phyloP scores from a whole-genome alignment of 1,140 invertebrate genomes.

The Orchesella cincta region DNA sequence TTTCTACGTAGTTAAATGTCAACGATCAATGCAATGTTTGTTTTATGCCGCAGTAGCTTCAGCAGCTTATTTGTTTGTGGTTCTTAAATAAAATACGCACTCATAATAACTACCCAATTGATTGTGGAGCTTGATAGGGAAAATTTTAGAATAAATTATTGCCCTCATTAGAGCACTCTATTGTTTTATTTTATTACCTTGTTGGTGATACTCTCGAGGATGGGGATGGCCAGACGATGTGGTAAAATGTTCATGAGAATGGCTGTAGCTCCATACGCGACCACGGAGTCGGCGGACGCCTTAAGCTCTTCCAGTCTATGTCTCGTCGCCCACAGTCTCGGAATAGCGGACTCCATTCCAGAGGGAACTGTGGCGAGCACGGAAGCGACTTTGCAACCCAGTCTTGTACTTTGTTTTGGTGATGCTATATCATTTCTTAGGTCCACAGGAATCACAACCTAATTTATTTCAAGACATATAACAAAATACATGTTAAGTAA shows the following conservation, averaged over 20 bases:
- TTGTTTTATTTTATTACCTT: constrained; percentile 36
- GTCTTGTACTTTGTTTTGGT: constrained; percentile 51
- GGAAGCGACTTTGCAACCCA: constrained; percentile 58
- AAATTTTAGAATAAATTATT: no score
- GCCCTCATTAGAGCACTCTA: no score
- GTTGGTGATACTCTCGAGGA: constrained; percentile 46
- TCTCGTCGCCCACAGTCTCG: constrained; percentile 64
- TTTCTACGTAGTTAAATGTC: no score
- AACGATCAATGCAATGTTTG: no score
- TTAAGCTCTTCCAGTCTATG: constrained; percentile 59
- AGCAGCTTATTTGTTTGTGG: no score
- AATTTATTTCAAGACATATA: no score
- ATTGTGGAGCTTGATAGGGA: no score
- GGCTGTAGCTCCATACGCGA: constrained; percentile 60
- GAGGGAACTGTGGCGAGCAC: constrained; percentile 60
- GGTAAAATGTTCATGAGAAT: constrained; percentile 53
- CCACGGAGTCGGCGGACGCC: constrained; percentile 60
- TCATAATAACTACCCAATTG: no score
- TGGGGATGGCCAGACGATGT: constrained; percentile 37
- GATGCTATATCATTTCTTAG: constrained; percentile 55
- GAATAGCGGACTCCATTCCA: constrained; percentile 63
- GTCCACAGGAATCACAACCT: constrained; percentile 59
- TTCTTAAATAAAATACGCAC: no score
- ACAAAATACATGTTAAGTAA: no score
- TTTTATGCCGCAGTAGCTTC: no score